Evolutionary conservation across 2,113 vertebrate species (phyloP).

Genomic region (Anser brachyrhynchus): DNA sequence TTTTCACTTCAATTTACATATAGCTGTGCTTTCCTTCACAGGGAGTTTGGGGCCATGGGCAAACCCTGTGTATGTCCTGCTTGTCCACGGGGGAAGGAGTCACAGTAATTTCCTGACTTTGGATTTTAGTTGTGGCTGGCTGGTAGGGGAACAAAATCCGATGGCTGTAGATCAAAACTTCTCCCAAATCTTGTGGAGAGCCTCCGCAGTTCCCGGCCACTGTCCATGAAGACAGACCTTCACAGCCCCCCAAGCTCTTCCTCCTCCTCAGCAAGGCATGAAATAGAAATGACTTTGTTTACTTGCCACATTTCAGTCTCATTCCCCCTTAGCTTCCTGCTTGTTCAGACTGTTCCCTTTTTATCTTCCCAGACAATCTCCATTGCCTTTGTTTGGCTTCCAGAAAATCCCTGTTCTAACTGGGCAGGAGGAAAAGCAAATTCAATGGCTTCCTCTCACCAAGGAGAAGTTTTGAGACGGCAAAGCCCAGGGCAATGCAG

Average conservation of each 20-base stretch:
- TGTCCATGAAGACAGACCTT: neutral
- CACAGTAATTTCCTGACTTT: neutral
- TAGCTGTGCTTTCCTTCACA: neutral
- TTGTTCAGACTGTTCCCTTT: conserved; percentile 68
- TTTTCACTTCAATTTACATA: neutral
- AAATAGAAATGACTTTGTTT: conserved; percentile 51
- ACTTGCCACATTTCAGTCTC: neutral
- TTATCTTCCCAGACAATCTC: conserved; percentile 70
- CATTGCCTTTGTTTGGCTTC: conserved; percentile 68
- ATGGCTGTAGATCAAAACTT: neutral
- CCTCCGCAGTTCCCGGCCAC: neutral
- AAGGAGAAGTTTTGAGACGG: neutral
- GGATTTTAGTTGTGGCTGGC: neutral
- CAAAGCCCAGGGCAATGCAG: neutral
- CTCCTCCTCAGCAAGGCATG: neutral
- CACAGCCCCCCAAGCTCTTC: neutral
- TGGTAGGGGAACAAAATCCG: neutral
- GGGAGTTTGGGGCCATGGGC: neutral
- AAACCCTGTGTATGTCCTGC: neutral
- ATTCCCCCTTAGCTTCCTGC: conserved; percentile 48
- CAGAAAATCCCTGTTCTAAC: conserved; percentile 60
- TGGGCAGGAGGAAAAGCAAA: conserved; percentile 61
- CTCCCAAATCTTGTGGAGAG: neutral
- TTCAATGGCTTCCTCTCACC: conserved; percentile 37
- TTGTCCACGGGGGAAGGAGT: neutral